These are phyloP conservation scores for Podabrus alpinus DNA, from an alignment of 2,888 invertebrate species.

Conservation along the genomic window DNA sequence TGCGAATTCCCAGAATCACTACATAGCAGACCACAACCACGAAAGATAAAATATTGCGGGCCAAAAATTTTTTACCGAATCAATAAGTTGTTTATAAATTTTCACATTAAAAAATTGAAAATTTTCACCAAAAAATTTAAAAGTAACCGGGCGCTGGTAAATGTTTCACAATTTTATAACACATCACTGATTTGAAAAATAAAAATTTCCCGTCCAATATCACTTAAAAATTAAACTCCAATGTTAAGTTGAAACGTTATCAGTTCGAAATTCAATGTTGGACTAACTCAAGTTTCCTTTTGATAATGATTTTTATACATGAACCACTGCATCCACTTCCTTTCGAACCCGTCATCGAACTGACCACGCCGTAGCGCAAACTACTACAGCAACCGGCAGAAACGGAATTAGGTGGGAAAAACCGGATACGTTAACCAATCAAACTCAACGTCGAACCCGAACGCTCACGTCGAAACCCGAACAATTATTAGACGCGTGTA, in stretches of 20 bases:
- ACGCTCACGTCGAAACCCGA: constrained; percentile 30
- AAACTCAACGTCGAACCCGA: constrained; percentile 32
- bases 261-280: not conserved
- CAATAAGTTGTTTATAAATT: not conserved
- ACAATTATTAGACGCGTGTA: constrained; percentile 45
- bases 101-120: not conserved
- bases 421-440: constrained; percentile 20
- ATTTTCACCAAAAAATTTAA: constrained; percentile 1
- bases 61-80: constrained; percentile 6
- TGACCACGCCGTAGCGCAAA: constrained; percentile 45
- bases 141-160: constrained; percentile 8
- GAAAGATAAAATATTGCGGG: not conserved
- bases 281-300: not conserved
- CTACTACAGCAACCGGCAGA: constrained; percentile 44
- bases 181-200: constrained; percentile 3
- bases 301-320: not conserved
- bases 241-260: not conserved
- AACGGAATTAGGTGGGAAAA: constrained; percentile 34
- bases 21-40: not conserved
- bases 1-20: constrained; percentile 17
- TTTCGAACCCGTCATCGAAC: constrained; percentile 39
- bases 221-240: not conserved
- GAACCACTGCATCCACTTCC: not conserved
- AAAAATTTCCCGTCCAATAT: not conserved
- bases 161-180: constrained; percentile 21